Evolutionary conservation across 2,113 vertebrate species (phyloP).

Genomic region (Alethe diademata): DNA sequence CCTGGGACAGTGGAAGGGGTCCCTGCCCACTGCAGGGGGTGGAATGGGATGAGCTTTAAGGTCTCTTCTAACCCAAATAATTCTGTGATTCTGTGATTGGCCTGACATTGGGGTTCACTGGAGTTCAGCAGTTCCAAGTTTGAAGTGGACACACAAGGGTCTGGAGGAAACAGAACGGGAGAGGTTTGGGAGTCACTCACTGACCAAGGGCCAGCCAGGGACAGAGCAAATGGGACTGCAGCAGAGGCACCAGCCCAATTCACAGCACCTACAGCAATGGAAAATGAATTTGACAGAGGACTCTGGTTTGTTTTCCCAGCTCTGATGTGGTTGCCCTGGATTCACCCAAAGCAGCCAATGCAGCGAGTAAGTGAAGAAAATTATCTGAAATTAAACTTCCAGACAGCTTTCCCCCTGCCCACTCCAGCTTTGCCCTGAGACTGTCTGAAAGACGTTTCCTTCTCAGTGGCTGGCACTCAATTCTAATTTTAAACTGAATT

Average conservation of each 20-base stretch:
- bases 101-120: fast-evolving
- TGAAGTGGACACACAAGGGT: not conserved
- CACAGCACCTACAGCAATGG: not conserved
- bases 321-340: not conserved
- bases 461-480: not conserved
- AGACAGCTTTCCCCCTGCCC: not conserved
- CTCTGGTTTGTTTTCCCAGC: not conserved
- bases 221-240: not conserved
- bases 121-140: not conserved
- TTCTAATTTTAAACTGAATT: not conserved
- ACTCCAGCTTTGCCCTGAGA: not conserved
- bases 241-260: not conserved
- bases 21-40: too few relatives aligned
- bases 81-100: not conserved
- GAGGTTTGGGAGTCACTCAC: fast-evolving
- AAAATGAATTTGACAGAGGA: not conserved
- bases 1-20: too few relatives aligned
- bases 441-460: not conserved
- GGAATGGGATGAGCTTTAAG: not conserved
- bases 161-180: not conserved
- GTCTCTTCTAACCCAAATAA: not conserved
- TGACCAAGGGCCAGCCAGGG: fast-evolving
- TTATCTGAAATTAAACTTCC: not conserved
- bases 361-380: not conserved
- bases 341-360: not conserved